Evolutionary conservation across 2,113 vertebrate genomes (phyloP).

Genomic region (Prinia subflava): DNA sequence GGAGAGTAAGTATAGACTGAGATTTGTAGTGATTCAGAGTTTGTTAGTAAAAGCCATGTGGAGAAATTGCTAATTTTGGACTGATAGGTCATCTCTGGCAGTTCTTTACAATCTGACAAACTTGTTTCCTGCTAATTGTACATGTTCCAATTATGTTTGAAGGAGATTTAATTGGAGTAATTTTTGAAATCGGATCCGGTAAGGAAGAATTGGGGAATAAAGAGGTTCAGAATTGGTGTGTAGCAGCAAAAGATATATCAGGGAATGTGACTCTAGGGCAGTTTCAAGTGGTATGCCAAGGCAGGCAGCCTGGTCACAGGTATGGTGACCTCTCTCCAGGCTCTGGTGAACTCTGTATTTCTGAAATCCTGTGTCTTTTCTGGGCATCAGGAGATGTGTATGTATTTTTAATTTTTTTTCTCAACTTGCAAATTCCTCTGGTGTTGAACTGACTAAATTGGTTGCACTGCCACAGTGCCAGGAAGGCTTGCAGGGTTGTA

Average conservation of each 20-base stretch:
- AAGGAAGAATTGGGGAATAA: background rate
- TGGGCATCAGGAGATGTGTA: background rate
- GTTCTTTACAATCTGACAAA: background rate
- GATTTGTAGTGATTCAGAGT: background rate
- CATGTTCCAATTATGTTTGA: background rate
- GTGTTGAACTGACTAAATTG: background rate
- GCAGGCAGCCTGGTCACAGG: background rate
- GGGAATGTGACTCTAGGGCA: background rate
- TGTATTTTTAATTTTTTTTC: rapidly evolving
- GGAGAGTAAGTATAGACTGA: background rate
- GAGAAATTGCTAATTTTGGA: background rate
- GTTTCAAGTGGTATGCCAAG: background rate
- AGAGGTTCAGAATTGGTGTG: background rate
- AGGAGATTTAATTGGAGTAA: background rate
- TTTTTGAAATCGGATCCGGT: background rate
- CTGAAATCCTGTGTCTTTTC: background rate
- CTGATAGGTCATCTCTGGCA: background rate
- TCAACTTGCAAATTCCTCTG: background rate
- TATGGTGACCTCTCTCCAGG: background rate
- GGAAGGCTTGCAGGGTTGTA: background rate
- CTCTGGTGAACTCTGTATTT: background rate
- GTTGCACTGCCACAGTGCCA: background rate
- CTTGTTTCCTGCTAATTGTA: background rate
- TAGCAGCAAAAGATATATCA: background rate
- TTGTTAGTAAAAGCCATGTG: background rate